Evolutionary conservation across 2,797 vertebrate genomes (phyloP), one percentile per base, ranked within the genome.

Genomic region (Fistularia commersonii): DNA sequence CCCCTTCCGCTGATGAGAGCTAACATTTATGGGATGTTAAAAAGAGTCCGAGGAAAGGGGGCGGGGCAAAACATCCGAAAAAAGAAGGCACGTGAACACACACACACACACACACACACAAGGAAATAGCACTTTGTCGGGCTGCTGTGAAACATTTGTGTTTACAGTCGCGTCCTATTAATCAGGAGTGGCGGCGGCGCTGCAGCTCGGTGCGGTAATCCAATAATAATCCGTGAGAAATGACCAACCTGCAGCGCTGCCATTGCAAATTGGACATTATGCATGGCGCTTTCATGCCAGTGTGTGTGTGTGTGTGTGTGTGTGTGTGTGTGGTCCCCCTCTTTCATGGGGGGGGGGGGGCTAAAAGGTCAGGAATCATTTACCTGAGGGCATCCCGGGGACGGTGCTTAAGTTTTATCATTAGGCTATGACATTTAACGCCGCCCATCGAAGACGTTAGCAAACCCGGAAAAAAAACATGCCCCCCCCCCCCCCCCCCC

Each of bases 181-280:
- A 92, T 92, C 90, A 91, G 84, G 81, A 80, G 69, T 80, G 87
- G 81, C 79, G 80, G 84, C 80, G 80, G 79, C 86, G 87, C 86
- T 86, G 88, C 85, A 81, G 88, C 86, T 80, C 86, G 83, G 89
- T 84, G 88, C 87, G 89, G 86, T 93, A 94, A 95, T 94, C 90
- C 93, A 94, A 94, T 93, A 94, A 93, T 93, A 93, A 94, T 93
- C 91, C 88, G 92, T 94, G 93, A 96, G 92, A 93, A 94, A 96
- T 94, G 92, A 92, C 85, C 84, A 90, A 86, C 89, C 87, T 89
- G 77, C 81, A 91, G 88, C 75, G 82, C 76, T 81, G 90, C 93
- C 93, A 96, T 92, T 92, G 93, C 95, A 96, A 96, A 98, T 97
- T 95, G 96, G 94, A 95, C 83, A 92, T 93, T 94, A 95, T 95